Evolutionary conservation across 2,113 vertebrate species (phyloP).

Genomic region (Gymnobelideus leadbeateri): DNA sequence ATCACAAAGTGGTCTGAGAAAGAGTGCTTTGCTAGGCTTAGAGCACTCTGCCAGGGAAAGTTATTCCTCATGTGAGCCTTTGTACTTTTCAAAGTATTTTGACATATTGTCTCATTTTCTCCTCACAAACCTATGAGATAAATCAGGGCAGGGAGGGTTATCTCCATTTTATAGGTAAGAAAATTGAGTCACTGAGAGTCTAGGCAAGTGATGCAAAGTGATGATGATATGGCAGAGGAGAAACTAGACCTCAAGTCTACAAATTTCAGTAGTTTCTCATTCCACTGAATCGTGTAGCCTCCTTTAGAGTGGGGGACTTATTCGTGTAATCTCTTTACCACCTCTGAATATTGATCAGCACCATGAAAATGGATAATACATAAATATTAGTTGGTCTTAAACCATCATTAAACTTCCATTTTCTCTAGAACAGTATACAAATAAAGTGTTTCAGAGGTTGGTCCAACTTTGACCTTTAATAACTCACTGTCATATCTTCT

Average conservation of each 20-base stretch:
- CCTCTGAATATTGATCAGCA: not conserved
- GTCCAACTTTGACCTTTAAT: slow-evolving; percentile 26
- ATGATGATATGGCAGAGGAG: slow-evolving; percentile 24
- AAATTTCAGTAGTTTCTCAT: slow-evolving; percentile 32
- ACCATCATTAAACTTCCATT: slow-evolving; percentile 12
- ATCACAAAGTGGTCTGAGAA: not conserved
- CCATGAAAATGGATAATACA: slow-evolving; percentile 23
- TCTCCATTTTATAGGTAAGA: slow-evolving; percentile 21
- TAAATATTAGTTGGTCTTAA: slow-evolving; percentile 45
- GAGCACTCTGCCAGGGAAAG: not conserved
- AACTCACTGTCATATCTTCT: not conserved
- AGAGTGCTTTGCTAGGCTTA: not conserved
- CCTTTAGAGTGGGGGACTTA: slow-evolving; percentile 27
- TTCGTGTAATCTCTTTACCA: slow-evolving; percentile 39
- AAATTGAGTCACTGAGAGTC: not conserved
- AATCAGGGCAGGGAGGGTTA: slow-evolving; percentile 23
- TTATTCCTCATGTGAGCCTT: slow-evolving; percentile 25
- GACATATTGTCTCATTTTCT: slow-evolving; percentile 17
- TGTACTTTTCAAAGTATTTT: slow-evolving; percentile 37
- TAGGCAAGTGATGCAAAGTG: not conserved
- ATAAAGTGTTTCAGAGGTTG: slow-evolving; percentile 25
- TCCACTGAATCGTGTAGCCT: not conserved
- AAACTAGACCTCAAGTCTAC: slow-evolving; percentile 22
- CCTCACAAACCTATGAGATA: slow-evolving; percentile 31
- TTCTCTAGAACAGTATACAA: slow-evolving; percentile 5